Conservation (phyloP, 2,888 invertebrate genomes). For the Linyphia triangularis region DNA sequence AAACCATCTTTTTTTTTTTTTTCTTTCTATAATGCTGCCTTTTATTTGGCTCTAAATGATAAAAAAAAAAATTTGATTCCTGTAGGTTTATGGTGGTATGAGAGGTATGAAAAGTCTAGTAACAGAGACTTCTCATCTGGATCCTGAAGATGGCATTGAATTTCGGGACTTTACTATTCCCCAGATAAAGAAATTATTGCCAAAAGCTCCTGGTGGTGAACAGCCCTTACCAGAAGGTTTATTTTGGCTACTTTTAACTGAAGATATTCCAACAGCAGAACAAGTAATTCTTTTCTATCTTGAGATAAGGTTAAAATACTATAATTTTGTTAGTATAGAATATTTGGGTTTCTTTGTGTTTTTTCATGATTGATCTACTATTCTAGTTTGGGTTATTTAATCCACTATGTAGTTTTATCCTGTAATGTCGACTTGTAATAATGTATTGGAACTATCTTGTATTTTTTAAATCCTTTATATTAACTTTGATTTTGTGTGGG, state of each 20-base stretch:
- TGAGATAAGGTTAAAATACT: not conserved
- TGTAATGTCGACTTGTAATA: too few species aligned
- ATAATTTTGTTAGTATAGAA: too few species aligned
- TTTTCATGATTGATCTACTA: too few species aligned
- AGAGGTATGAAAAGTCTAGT: slow-evolving; percentile 96
- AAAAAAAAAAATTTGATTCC: not conserved
- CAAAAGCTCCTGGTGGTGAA: slow-evolving; percentile 88
- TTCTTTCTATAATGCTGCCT: not conserved
- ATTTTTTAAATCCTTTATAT: too few species aligned
- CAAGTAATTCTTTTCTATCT: slow-evolving; percentile 83
- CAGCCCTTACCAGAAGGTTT: slow-evolving; percentile 95
- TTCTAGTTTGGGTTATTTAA: too few species aligned
- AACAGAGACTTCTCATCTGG: slow-evolving; percentile 96
- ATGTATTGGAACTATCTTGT: too few species aligned
- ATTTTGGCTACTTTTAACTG: slow-evolving; percentile 95
- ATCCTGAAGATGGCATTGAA: slow-evolving; percentile 96
- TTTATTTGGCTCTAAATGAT: not conserved
- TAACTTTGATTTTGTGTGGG: too few species aligned
- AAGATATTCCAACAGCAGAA: slow-evolving; percentile 89
- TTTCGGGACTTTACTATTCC: slow-evolving; percentile 96
- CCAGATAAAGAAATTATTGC: slow-evolving; percentile 92
- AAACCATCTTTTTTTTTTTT: too few species aligned
- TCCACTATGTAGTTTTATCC: too few species aligned
- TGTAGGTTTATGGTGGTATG: slow-evolving; percentile 92
- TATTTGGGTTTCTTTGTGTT: too few species aligned